Conservation (phyloP, 92 coral and sea anemone genomes). For the Bergia sp. region DNA sequence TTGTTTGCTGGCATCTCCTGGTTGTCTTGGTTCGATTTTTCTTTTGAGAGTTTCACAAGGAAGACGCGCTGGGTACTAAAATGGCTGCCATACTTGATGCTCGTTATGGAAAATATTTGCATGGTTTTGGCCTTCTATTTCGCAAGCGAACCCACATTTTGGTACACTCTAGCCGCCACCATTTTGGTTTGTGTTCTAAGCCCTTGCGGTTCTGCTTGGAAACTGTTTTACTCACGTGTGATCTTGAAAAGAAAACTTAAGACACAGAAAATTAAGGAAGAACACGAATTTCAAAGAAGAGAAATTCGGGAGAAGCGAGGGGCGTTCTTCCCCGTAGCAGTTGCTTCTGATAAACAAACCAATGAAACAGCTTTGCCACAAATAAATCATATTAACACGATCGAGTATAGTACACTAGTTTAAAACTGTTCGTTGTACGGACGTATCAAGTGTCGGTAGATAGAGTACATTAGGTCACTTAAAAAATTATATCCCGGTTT, state of each 20-base stretch:
- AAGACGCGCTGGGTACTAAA: slow-evolving; percentile 31
- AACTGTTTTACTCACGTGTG: slow-evolving; percentile 9
- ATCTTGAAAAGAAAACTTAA: neutral
- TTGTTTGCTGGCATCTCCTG: slow-evolving; percentile 49
- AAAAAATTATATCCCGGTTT: too few relatives aligned
- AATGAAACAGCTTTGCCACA: too few relatives aligned
- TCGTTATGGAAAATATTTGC: slow-evolving; percentile 35
- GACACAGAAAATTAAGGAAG: slow-evolving; percentile 10
- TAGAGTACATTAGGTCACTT: too few relatives aligned
- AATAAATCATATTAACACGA: too few relatives aligned
- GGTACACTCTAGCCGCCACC: slow-evolving; percentile 47
- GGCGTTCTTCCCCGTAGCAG: too few relatives aligned
- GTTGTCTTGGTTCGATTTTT: slow-evolving; percentile 50
- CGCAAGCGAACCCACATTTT: slow-evolving; percentile 9
- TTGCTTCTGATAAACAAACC: too few relatives aligned
- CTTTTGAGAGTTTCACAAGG: slow-evolving; percentile 42
- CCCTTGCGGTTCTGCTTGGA: slow-evolving; percentile 4
- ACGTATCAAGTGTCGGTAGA: too few relatives aligned
- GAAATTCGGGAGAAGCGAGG: slow-evolving; percentile 18
- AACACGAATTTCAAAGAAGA: slow-evolving; percentile 17
- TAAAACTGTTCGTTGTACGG: too few relatives aligned
- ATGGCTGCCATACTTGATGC: slow-evolving; percentile 43
- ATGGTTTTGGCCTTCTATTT: slow-evolving; percentile 55
- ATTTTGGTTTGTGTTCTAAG: slow-evolving; percentile 26
- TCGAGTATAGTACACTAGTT: too few relatives aligned